Base-by-base conservation (phyloP, 2,797 vertebrate genomes). In the Schizopygopsis pylzovi region DNA sequence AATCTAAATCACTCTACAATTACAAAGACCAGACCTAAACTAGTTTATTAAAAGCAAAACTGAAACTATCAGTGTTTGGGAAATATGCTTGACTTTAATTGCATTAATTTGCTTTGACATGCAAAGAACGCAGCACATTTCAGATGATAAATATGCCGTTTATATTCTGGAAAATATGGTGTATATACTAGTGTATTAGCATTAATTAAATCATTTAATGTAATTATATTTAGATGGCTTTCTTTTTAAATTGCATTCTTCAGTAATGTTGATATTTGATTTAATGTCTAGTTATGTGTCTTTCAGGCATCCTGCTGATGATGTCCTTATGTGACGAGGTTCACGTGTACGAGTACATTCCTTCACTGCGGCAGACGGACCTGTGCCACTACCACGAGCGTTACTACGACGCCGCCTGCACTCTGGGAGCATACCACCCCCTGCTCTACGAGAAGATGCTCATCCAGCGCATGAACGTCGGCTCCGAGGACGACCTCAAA, bases 361-460 rank as follows among this genome's bases (percentile, higher is more conserved):
- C 98, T 1, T 99, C 98, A 0, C 90, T 95, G 89, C 95, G 98
- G 81, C 97, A 98, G 94, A 99, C 98, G 0, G 98, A 99, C 90
- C 95, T 99, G 1, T 99, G 98, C 90, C 98, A 99, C 93, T 99
- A 99, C 93, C 97, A 99, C 0, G 98, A 99, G 93, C 95, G 94
- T n/a, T 99, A 99, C 91, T 97, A 97, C 0, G 98, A 99, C 0
- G 95, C 96, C 0, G 98, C 98, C 56, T 99, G 98, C 91, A 99
- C 98, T 0, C 93, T 99, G 73, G 98, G 98, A 4, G 98, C 98
- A 16, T 99, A 99, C 92, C 98, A 99, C 86, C 98, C 98, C 0
- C 94, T 99, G 87, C 96, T 99, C n/a, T 99, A 96, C 0, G 98
- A 99, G 93, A 99, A 99, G 94, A 96, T 97, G 39, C 93, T 99